Evolutionary conservation across 2,888 invertebrate species (phyloP).

Genomic region (Hetaerina titia): DNA sequence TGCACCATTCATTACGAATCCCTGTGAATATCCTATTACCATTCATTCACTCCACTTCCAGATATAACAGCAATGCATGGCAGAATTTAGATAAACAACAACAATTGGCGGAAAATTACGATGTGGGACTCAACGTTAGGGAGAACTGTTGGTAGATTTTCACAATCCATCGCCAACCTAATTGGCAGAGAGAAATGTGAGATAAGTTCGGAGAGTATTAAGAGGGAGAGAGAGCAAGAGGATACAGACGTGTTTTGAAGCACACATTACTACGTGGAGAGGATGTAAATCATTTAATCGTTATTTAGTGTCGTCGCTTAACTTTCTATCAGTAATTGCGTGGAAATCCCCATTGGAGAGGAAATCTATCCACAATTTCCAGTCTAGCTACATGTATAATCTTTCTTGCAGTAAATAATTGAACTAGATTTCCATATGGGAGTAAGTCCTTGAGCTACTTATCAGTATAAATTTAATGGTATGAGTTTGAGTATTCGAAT

Average conservation of each 20-base stretch:
- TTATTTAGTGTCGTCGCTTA: background rate
- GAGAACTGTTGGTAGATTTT: background rate
- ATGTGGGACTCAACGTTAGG: background rate
- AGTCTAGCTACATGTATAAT: background rate
- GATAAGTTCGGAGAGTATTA: background rate
- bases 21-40: conserved; percentile 8
- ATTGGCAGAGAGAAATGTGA: conserved; percentile 11
- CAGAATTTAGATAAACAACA: background rate
- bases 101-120: background rate
- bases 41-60: background rate
- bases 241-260: background rate
- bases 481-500: background rate
- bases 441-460: conserved; percentile 8
- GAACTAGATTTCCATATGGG: background rate
- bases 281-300: background rate
- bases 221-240: background rate
- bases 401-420: background rate
- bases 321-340: background rate
- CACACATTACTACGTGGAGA: background rate
- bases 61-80: background rate
- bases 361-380: background rate
- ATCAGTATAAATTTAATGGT: background rate
- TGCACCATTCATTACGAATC: background rate
- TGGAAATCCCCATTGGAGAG: background rate
- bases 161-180: background rate